phyloP scores from a whole-genome alignment of 1,140 invertebrate genomes.

The Drosophila mojavensis region DNA sequence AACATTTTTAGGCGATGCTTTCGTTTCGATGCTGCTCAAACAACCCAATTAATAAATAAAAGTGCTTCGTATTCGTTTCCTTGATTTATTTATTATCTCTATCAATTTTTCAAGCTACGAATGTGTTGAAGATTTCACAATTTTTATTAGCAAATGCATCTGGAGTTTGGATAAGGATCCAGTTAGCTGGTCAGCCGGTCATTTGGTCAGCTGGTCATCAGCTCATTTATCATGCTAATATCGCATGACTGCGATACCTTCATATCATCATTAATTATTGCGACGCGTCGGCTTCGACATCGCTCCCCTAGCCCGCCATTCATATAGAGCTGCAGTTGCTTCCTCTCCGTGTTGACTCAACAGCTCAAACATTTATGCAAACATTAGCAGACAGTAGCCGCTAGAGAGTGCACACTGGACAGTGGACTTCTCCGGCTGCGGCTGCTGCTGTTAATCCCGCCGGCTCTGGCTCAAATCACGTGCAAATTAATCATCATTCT shows the following conservation, averaged over 20 bases:
- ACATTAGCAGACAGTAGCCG: slow-evolving; percentile 62
- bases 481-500: slow-evolving; percentile 49
- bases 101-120: not conserved
- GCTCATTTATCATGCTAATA: slow-evolving; percentile 77
- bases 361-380: slow-evolving; percentile 76
- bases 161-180: slow-evolving; percentile 36
- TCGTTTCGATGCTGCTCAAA: not conserved
- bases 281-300: slow-evolving; percentile 30
- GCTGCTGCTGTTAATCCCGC: slow-evolving; percentile 29
- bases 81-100: no score
- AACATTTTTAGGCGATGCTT: slow-evolving; percentile 18
- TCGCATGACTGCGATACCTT: slow-evolving; percentile 32
- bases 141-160: slow-evolving; percentile 33
- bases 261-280: slow-evolving; percentile 73
- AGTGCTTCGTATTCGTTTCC: no score
- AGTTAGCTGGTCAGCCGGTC: slow-evolving; percentile 27
- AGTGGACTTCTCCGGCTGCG: slow-evolving; percentile 18
- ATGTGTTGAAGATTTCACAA: slow-evolving; percentile 62
- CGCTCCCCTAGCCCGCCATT: not conserved
- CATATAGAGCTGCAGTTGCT: not conserved
- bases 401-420: slow-evolving; percentile 20
- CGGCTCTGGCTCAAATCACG: slow-evolving; percentile 28
- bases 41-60: no score
- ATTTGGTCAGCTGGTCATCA: slow-evolving; percentile 23
- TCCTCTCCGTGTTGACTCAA: slow-evolving; percentile 67